Evolutionary conservation across 2,797 vertebrate species (phyloP).

Genomic region (Hylomyscus alleni): DNA sequence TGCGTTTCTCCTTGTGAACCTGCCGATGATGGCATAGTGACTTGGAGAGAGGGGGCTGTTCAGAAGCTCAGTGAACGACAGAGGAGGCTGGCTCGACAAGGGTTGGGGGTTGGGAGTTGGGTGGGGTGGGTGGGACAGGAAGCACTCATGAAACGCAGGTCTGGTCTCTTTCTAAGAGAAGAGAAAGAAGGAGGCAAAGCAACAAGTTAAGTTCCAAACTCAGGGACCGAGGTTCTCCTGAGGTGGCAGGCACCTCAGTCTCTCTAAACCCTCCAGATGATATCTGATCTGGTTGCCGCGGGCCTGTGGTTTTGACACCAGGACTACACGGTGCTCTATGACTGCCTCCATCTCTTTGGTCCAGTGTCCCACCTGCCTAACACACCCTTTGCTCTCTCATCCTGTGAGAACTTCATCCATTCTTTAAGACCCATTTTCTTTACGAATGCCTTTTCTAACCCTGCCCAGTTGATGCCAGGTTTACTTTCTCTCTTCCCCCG

Average conservation of each 20-base stretch:
- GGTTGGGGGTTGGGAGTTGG: not conserved
- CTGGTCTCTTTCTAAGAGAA: not conserved
- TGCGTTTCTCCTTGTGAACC: conserved; percentile 46
- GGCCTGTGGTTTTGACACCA: not conserved
- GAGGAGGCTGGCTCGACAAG: not conserved
- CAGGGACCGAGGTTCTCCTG: not conserved
- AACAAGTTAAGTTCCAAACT: not conserved
- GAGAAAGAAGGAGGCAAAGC: not conserved
- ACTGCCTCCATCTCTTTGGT: not conserved
- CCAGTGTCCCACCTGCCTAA: not conserved
- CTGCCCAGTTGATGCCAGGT: not conserved
- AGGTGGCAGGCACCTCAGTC: fast-evolving
- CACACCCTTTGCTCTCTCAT: not conserved
- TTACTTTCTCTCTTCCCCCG: not conserved
- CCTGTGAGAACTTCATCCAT: not conserved
- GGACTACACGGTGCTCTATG: fast-evolving
- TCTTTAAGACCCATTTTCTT: not conserved
- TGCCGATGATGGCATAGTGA: not conserved
- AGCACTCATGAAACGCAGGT: not conserved
- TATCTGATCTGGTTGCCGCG: not conserved
- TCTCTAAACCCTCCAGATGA: not conserved
- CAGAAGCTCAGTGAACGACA: not conserved
- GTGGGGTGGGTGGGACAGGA: not conserved
- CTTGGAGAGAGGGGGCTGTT: too few species aligned
- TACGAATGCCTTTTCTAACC: not conserved